Evolutionary conservation across 2,113 vertebrate genomes (phyloP).

Genomic region (Chaetorhynchus papuensis): DNA sequence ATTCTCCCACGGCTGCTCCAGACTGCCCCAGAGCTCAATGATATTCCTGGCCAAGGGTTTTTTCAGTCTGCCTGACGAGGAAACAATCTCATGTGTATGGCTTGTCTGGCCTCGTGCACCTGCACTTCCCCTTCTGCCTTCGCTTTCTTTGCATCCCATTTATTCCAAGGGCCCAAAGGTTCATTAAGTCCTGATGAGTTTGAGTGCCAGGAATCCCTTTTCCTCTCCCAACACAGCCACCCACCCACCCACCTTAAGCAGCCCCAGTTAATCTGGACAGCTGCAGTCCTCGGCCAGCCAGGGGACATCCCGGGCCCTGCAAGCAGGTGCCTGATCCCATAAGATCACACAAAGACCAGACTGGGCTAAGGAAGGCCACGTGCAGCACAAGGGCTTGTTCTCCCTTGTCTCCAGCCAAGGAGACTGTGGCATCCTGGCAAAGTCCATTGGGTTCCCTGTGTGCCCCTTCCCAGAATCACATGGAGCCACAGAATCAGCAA

Average conservation of each 20-base stretch:
- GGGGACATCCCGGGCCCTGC: background rate
- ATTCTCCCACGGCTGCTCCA: constrained; percentile 38
- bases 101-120: background rate
- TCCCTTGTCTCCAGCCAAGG: background rate
- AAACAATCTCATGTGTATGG: background rate
- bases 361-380: background rate
- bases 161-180: background rate
- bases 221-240: background rate
- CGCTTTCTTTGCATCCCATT: background rate
- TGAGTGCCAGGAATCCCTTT: background rate
- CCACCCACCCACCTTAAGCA: background rate
- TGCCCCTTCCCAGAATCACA: background rate
- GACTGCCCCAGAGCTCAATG: constrained; percentile 7
- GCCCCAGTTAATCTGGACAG: rapidly evolving
- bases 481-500: background rate
- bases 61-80: background rate
- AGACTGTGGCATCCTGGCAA: background rate
- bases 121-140: background rate
- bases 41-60: background rate
- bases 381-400: rapidly evolving
- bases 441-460: background rate
- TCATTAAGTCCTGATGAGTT: background rate
- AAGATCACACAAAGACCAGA: background rate
- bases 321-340: rapidly evolving
- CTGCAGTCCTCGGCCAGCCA: background rate